Conservation (phyloP, 2,113 vertebrate genomes). For the Ondatra zibethicus region DNA sequence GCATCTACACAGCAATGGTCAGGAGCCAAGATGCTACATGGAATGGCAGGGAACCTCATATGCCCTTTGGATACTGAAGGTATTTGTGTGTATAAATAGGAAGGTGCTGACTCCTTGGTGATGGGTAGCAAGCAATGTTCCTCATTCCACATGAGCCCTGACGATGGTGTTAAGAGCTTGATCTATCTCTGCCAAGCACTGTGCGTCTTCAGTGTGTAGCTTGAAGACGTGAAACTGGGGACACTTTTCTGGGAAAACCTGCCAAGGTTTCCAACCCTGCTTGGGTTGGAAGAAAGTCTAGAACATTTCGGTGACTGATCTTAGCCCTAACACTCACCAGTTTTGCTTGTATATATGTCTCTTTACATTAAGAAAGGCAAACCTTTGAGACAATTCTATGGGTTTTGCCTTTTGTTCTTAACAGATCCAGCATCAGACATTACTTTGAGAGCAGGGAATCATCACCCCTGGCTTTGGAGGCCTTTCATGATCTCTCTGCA, state of each 20-base stretch:
- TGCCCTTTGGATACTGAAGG: background rate
- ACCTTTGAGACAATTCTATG: background rate
- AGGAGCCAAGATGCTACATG: background rate
- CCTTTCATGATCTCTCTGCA: rapidly evolving
- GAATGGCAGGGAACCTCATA: background rate
- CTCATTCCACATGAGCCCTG: background rate
- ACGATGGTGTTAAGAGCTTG: background rate
- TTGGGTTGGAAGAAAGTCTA: background rate
- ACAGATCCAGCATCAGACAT: too few species aligned
- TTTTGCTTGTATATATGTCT: rapidly evolving
- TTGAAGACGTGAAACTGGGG: background rate
- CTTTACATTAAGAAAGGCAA: background rate
- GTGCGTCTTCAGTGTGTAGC: background rate
- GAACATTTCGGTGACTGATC: background rate
- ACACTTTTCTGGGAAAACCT: background rate
- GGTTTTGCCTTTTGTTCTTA: background rate
- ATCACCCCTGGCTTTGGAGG: background rate
- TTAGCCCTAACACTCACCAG: background rate
- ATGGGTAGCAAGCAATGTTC: background rate
- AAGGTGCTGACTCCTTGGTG: background rate
- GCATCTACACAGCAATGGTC: background rate
- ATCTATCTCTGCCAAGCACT: too few species aligned
- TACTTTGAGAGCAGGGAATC: too few species aligned
- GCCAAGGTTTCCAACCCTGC: background rate
- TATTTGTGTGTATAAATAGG: background rate